Conservation (phyloP, 2,113 vertebrate species). For the Plectropomus leopardus region DNA sequence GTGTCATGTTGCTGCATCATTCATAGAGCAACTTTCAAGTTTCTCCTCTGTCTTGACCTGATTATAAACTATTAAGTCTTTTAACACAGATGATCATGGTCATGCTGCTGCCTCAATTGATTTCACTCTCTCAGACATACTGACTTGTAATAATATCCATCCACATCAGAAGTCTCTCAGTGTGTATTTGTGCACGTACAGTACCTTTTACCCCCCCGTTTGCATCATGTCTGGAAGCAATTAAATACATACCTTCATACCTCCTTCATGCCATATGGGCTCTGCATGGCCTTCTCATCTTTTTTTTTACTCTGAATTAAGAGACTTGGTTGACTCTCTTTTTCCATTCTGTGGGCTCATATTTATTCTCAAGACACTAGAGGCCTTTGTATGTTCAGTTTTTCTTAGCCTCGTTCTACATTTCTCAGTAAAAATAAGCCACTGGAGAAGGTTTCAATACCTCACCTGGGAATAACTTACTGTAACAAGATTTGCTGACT, state of each 20-base stretch:
- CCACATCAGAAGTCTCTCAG: slow-evolving; percentile 51
- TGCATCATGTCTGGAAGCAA: slow-evolving; percentile 79
- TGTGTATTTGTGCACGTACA: slow-evolving; percentile 72
- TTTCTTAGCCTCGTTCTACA: slow-evolving; percentile 26
- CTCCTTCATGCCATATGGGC: slow-evolving; percentile 77
- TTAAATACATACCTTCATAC: slow-evolving; percentile 79
- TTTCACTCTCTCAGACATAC: slow-evolving; percentile 47
- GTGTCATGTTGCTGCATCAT: slow-evolving; percentile 6
- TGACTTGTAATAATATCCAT: slow-evolving; percentile 54
- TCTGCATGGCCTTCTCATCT: slow-evolving; percentile 57
- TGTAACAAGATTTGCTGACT: slow-evolving; percentile 64
- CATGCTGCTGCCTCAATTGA: slow-evolving; percentile 12
- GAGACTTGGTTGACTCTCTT: slow-evolving; percentile 65
- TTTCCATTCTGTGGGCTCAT: slow-evolving; percentile 73
- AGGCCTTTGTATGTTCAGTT: slow-evolving; percentile 60
- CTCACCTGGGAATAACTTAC: slow-evolving; percentile 59
- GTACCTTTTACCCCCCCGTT: slow-evolving; percentile 31
- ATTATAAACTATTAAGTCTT: slow-evolving; percentile 45
- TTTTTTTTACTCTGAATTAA: slow-evolving; percentile 74
- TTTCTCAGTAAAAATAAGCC: slow-evolving; percentile 69
- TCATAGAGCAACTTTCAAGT: not conserved
- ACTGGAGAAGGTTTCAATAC: slow-evolving; percentile 44
- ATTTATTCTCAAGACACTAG: slow-evolving; percentile 73
- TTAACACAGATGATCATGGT: slow-evolving; percentile 23
- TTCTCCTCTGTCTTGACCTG: slow-evolving; percentile 5